Evolutionary conservation across 2,888 invertebrate species (phyloP), one percentile per base, ranked within the genome.

Genomic region (Lasioglossum malachurum): DNA sequence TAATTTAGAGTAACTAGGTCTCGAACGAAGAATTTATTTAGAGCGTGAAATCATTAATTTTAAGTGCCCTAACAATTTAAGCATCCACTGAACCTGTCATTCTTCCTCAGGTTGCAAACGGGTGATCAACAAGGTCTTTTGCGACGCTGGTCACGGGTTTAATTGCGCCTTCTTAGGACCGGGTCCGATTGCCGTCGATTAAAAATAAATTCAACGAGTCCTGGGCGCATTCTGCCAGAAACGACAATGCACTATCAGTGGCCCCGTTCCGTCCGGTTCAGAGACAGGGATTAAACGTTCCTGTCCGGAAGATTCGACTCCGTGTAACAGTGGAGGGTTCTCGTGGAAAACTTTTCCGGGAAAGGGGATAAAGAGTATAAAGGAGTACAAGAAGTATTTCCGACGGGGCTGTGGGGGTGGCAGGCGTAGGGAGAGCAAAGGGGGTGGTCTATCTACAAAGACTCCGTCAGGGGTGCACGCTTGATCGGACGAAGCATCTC

Each of bases 371-470:
- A 89, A 83, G 89, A 88, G 83, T 78, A 83, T 83, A 89, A 83
- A 86, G 57, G 82, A 85, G 78, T 87, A 85, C 87, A 87, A 89
- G 85, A 89, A 80, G 90, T 80, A 83, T 86, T 83, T 80, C 76
- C 67, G 76, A 35, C 27, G 71, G 60, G 46, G n/a, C 44, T 16
- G 64, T 44, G 16, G 60, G n/a, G 60, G 60, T 5, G 27, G 53
- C 8, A 4, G 4, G 14, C 23, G 71, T 38, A 53, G 4, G 38
- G n/a, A 41, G n/a, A 16, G 57, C 31, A 38, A 35, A 0, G n/a
- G 41, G 19, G 7, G 4, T 2, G 38, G n/a, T 64, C 72, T 41
- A 64, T 76, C 64, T 72, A 82, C 78, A 84, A 82, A 87, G 87
- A 78, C 71, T 41, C 71, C 57, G 83, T 78, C 76, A 76, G 78